A percentile compares a stretch with the other conserved stretches of the same genome.
Conservation (phyloP, 2,888 invertebrate genomes). For the Parochlus steinenii region DNA sequence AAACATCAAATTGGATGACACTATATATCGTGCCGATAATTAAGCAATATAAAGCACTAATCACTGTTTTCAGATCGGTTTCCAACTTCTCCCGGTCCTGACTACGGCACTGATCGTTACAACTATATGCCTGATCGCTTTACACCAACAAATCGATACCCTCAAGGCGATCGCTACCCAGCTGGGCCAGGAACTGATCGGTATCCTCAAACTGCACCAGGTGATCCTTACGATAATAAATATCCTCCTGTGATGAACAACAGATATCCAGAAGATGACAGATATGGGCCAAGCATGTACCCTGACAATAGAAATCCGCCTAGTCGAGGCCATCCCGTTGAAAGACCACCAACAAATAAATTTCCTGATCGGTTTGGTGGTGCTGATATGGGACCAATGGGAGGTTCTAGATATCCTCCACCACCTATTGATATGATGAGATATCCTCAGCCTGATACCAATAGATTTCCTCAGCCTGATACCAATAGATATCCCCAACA, state of each 20-base stretch:
- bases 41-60: slow-evolving; percentile 20
- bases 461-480: no score
- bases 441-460: no score
- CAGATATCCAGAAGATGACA: slow-evolving; percentile 34
- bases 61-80: slow-evolving; percentile 18
- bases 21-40: slow-evolving; percentile 20
- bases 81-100: slow-evolving; percentile 17
- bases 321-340: slow-evolving; percentile 9
- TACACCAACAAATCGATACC: slow-evolving; percentile 19
- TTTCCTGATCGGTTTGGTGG: slow-evolving; percentile 17
- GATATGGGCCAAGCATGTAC: slow-evolving; percentile 19
- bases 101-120: slow-evolving; percentile 26
- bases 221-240: slow-evolving; percentile 30
- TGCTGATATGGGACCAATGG: no score
- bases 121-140: slow-evolving; percentile 27
- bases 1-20: no score
- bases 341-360: slow-evolving; percentile 14
- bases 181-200: slow-evolving; percentile 19
- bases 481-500: no score
- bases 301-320: slow-evolving; percentile 12
- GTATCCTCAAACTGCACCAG: slow-evolving; percentile 20
- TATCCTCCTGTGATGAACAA: slow-evolving; percentile 32
- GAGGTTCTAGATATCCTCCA: no score
- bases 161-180: slow-evolving; percentile 22
- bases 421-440: no score